Percentiles rank a stretch among this genome's conserved stretches.
Evolutionary conservation across 2,113 vertebrate species (phyloP).

Genomic region (Cyanoliseus patagonus): DNA sequence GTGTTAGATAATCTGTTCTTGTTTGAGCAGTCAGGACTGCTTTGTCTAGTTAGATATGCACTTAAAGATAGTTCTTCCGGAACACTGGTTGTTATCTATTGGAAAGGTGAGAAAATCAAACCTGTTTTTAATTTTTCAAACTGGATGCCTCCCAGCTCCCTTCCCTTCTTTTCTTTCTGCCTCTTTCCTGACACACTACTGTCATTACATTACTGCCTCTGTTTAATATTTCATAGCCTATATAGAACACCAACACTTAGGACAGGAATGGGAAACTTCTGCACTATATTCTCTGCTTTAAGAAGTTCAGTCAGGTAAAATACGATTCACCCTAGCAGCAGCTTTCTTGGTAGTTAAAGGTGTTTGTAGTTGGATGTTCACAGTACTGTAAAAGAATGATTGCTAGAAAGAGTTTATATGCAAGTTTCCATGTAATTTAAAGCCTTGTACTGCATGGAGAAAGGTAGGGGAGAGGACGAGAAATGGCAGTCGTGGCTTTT

Average conservation of each 20-base stretch:
- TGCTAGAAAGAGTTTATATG: not conserved
- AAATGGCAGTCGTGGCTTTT: not conserved
- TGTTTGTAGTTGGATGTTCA: not conserved
- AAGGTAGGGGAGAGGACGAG: not conserved
- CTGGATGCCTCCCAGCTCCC: not conserved
- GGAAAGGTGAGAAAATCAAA: constrained; percentile 15
- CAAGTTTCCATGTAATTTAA: not conserved
- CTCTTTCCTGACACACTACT: not conserved
- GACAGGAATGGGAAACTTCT: not conserved
- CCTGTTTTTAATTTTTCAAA: not conserved
- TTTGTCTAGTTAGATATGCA: not conserved
- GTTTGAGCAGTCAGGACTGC: not conserved
- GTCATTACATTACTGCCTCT: not conserved
- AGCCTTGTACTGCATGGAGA: not conserved
- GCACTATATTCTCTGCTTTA: not conserved
- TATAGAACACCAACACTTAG: not conserved
- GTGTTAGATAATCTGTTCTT: not conserved
- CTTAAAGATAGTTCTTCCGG: not conserved
- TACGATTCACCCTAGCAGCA: not conserved
- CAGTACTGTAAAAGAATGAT: not conserved
- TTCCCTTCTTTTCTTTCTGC: not conserved
- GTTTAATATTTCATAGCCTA: constrained; percentile 22
- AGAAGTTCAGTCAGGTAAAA: not conserved
- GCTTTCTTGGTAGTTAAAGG: not conserved
- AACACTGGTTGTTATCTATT: not conserved